A percentile compares a stretch with the other conserved stretches of the same genome.
Conservation (phyloP, 1,140 invertebrate species). For the Drosophila navojoa region DNA sequence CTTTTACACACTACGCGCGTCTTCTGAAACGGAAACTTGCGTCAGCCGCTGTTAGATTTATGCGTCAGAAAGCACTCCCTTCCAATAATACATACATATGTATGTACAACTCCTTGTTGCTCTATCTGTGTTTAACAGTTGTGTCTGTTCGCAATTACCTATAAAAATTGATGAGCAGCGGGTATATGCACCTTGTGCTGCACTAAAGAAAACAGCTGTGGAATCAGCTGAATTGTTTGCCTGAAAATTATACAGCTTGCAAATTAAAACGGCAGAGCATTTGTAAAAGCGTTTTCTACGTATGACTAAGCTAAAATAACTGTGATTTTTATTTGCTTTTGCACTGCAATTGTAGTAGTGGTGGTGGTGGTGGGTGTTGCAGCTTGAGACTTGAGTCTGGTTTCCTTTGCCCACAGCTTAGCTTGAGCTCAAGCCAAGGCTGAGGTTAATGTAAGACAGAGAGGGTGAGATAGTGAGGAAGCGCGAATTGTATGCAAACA, state of each 20-base stretch:
- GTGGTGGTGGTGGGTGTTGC: slow-evolving; percentile 11
- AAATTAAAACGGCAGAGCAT: neutral
- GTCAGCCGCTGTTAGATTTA: slow-evolving; percentile 47
- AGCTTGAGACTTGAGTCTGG: slow-evolving; percentile 1
- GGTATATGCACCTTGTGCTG: neutral
- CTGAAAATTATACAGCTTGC: too few species aligned
- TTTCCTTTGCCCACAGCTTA: slow-evolving; percentile 14
- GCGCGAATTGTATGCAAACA: slow-evolving; percentile 22
- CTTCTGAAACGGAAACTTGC: slow-evolving; percentile 44
- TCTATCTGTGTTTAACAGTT: neutral
- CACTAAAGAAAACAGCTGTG: neutral
- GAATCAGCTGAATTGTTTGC: too few species aligned
- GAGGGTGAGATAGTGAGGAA: neutral
- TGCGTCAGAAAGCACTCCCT: slow-evolving; percentile 13
- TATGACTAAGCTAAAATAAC: slow-evolving; percentile 1
- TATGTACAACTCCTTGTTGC: neutral
- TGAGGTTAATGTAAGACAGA: neutral
- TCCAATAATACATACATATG: neutral
- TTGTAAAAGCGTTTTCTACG: neutral
- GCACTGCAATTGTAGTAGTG: slow-evolving; percentile 10
- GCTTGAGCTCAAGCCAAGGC: neutral
- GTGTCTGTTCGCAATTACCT: slow-evolving; percentile 9
- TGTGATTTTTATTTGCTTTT: neutral
- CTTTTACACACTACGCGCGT: slow-evolving; percentile 13
- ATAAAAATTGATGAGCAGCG: neutral